Percentiles rank a stretch among this genome's conserved stretches.
phyloP scores from a whole-genome alignment of 2,888 invertebrate species.

The Agriopis leucophaearia region DNA sequence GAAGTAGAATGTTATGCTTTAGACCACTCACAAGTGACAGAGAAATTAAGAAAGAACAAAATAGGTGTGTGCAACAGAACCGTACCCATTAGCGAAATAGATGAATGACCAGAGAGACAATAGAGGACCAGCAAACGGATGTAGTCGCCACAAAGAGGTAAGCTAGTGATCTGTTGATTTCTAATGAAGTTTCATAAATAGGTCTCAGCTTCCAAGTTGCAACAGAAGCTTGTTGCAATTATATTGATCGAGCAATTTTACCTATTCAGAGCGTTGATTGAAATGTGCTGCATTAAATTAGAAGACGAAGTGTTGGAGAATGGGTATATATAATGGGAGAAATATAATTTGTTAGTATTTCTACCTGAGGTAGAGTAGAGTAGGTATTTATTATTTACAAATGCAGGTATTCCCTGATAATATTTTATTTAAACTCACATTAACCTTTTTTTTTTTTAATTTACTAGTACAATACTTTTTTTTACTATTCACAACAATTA shows the following conservation, averaged over 20 bases:
- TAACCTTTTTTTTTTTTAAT: too few relatives aligned
- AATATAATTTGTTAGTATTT: too few relatives aligned
- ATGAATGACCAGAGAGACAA: constrained; percentile 40
- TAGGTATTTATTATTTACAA: too few relatives aligned
- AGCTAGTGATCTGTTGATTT: constrained; percentile 17
- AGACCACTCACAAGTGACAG: constrained; percentile 48
- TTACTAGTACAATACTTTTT: too few relatives aligned
- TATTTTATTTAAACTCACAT: too few relatives aligned
- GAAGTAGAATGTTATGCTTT: constrained; percentile 45
- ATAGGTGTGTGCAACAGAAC: constrained; percentile 62
- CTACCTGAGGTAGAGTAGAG: too few relatives aligned
- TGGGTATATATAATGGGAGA: too few relatives aligned
- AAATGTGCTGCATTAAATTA: constrained; percentile 17
- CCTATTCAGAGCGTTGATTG: constrained; percentile 18
- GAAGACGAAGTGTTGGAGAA: constrained; percentile 1
- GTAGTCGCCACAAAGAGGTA: constrained; percentile 18
- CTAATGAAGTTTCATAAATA: constrained; percentile 33
- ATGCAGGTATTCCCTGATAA: too few relatives aligned
- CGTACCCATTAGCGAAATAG: constrained; percentile 35
- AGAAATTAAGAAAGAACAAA: constrained; percentile 65
- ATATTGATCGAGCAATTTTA: constrained; percentile 20
- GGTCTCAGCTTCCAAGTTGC: constrained; percentile 15
- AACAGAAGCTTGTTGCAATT: constrained; percentile 30
- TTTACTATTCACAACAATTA: too few relatives aligned
- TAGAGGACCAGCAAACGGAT: constrained; percentile 32